Base-by-base conservation (phyloP, 2,888 invertebrate species). In the Urechis unicinctus region DNA sequence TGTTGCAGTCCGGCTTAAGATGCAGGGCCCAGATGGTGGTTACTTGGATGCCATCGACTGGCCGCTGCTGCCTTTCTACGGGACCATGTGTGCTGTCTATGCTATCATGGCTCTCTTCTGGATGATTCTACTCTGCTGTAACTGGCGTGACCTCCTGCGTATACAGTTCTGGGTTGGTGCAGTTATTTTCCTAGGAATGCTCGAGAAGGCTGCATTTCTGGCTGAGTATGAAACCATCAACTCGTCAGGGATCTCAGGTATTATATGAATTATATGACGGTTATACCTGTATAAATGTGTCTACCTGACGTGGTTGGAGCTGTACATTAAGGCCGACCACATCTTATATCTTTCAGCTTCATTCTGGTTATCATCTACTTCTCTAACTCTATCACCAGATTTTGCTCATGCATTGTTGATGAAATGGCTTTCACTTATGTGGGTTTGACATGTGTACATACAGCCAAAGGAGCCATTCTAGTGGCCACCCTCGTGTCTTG, bases 161-260 rank as follows among this genome's bases (percentile, higher is more conserved):
- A 88, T 95, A 45, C 95, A 96, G 81, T 94, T 92, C 80, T 95
- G 94, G 93, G 92, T 96, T 72, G 93, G 92, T 4, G 91, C 86
- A 29, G 91, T 93, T 13, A 91, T 93, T 55, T 79, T 93, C 13
- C 80, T 93, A 1, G 91, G 82, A 28, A 79, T 83, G 78, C 61
- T 83, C 48, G 83, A 83, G 67, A 83, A 84, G 73, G 91, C 94
- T 3, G 88, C 91, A 0, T 95, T 91, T 78, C 90, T 91, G 72
- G 91, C 88, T 0, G 91, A 94, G 67, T 94, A 89, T 79, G 85
- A 87, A 66, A 86, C 84, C 51, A 83, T 89, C 52, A 88, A 89
- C 72, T 83, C 82, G 24, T 85, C 84, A 2, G 90, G 81, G 2
- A 58, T 61, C 30, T 78, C 79, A 51, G 66, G 73, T 75, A 48